Evolutionary conservation across 37 sponge, comb jelly and placozoan species (phyloP).

Genomic region (Diacarnus erythraeanus): DNA sequence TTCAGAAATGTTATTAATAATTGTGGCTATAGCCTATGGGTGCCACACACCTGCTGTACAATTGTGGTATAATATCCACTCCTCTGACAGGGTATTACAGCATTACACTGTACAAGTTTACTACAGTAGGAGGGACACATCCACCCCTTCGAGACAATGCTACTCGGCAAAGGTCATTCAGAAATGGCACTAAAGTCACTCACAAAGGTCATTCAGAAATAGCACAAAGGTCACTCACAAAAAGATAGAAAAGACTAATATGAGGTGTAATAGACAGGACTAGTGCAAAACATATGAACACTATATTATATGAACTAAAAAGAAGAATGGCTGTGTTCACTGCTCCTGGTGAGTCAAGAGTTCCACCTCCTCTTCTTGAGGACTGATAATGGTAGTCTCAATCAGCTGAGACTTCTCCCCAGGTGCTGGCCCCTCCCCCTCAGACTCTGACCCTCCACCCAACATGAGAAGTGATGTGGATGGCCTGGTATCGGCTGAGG

Average conservation of each 20-base stretch:
- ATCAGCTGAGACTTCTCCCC: conserved; percentile 16
- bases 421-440: conserved; percentile 23
- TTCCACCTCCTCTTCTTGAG: conserved; percentile 35
- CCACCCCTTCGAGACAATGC: too few relatives aligned
- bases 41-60: too few relatives aligned
- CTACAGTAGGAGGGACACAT: too few relatives aligned
- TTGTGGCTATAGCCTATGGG: too few relatives aligned
- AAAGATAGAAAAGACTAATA: not conserved
- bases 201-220: too few relatives aligned
- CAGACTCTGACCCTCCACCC: conserved; percentile 26
- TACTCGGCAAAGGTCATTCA: too few relatives aligned
- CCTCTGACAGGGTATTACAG: too few relatives aligned
- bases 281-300: not conserved
- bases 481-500: conserved; percentile 8
- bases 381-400: not conserved
- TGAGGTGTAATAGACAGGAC: not conserved
- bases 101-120: too few relatives aligned
- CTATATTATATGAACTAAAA: conserved; percentile 5
- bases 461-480: conserved; percentile 15
- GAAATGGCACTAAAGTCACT: too few relatives aligned
- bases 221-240: too few relatives aligned
- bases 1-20: too few relatives aligned
- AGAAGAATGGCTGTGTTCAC: not conserved
- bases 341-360: conserved; percentile 37
- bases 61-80: too few relatives aligned